A percentile compares a stretch with the other conserved stretches of the same genome.
Evolutionary conservation across 2,113 vertebrate genomes (phyloP).

Genomic region (Martes martes): DNA sequence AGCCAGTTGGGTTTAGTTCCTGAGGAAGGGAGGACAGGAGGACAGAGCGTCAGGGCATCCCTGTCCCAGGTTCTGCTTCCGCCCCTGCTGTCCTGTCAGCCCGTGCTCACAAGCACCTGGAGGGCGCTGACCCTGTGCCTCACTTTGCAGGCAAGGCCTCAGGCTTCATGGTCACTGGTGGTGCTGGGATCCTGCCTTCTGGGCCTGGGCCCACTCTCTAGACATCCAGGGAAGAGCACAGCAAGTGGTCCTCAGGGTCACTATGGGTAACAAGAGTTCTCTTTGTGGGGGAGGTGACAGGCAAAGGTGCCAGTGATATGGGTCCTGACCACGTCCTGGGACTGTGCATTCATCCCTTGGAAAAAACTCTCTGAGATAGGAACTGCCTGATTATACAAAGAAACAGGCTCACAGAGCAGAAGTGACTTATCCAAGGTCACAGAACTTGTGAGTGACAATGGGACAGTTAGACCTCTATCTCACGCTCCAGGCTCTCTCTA

Average conservation of each 20-base stretch:
- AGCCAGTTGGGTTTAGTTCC: not conserved
- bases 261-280: not conserved
- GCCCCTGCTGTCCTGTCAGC: no score
- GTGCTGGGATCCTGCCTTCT: not conserved
- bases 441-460: not conserved
- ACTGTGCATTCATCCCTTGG: no score
- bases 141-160: not conserved
- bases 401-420: not conserved
- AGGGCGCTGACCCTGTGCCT: not conserved
- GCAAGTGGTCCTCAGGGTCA: not conserved
- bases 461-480: not conserved
- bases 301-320: rapidly evolving
- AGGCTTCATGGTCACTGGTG: not conserved
- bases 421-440: not conserved
- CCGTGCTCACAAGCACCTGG: not conserved
- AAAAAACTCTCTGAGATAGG: not conserved
- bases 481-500: not conserved
- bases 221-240: not conserved
- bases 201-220: not conserved
- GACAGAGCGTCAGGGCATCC: not conserved
- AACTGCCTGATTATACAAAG: not conserved
- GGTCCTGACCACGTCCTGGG: rapidly evolving
- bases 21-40: not conserved
- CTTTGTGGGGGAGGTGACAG: not conserved
- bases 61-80: no score